These are phyloP conservation scores for Montipora cactus DNA, from an alignment of 64 coral and sea anemone genomes.

Conservation along the genomic window DNA sequence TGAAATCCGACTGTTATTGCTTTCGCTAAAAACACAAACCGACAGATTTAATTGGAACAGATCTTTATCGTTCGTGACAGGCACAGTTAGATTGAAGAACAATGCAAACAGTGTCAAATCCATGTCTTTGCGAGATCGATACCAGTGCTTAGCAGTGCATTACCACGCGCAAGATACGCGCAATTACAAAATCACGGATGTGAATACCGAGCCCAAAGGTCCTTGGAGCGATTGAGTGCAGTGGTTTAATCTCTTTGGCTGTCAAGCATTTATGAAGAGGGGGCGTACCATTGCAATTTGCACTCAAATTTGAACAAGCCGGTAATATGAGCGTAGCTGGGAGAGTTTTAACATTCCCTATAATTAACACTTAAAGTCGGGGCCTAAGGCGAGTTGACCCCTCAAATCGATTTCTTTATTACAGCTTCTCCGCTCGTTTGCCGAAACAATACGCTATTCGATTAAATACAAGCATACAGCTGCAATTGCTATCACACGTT, in stretches of 20 bases:
- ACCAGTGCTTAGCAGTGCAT: neutral
- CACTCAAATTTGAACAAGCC: constrained; percentile 79
- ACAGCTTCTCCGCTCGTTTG: constrained; percentile 29
- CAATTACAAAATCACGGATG: neutral
- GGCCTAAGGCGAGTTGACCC: constrained; percentile 71
- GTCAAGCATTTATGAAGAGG: constrained; percentile 78
- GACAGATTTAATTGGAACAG: constrained; percentile 37
- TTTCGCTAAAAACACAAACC: constrained; percentile 18
- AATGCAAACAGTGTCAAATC: constrained; percentile 21
- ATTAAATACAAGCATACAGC: constrained; percentile 65
- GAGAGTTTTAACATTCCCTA: constrained; percentile 72
- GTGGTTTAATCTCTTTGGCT: constrained; percentile 52
- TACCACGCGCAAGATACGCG: neutral
- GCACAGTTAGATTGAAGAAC: constrained; percentile 10
- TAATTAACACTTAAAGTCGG: constrained; percentile 70
- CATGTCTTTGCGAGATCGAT: neutral
- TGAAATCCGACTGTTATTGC: neutral
- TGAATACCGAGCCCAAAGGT: neutral
- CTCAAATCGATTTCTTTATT: constrained; percentile 67
- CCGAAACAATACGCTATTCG: constrained; percentile 49
- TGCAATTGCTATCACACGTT: constrained; percentile 63
- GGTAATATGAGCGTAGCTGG: constrained; percentile 60
- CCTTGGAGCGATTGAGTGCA: constrained; percentile 13
- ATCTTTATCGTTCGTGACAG: constrained; percentile 53
- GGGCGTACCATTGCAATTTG: constrained; percentile 82